Percentiles rank a stretch among this genome's conserved stretches.
Conservation (phyloP, 2,797 vertebrate species). For the Anabas testudineus region DNA sequence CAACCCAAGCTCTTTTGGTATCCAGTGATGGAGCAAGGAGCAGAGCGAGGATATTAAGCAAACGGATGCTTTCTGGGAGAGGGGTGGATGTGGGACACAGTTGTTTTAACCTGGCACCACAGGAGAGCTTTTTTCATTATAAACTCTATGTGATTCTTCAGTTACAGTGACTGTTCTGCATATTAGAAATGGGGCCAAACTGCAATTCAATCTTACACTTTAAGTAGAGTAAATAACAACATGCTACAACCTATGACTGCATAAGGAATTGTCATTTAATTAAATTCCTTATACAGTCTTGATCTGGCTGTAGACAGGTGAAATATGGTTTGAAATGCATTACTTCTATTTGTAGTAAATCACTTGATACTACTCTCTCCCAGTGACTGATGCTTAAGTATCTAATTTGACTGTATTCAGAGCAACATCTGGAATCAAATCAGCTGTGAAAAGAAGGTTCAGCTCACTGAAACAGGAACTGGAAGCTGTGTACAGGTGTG, state of each 20-base stretch:
- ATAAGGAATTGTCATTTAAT: slow-evolving; percentile 4
- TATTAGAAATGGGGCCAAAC: slow-evolving; percentile 1
- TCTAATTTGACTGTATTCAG: slow-evolving; percentile 17
- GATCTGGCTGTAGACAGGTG: slow-evolving; percentile 11
- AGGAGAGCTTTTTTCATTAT: slow-evolving; percentile 4
- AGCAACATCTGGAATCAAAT: slow-evolving; percentile 58
- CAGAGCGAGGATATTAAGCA: slow-evolving; percentile 49
- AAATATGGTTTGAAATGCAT: background rate
- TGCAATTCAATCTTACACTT: background rate
- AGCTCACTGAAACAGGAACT: slow-evolving; percentile 21
- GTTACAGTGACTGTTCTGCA: background rate
- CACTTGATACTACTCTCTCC: background rate
- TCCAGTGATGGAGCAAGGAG: slow-evolving; percentile 32
- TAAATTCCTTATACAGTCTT: slow-evolving; percentile 9
- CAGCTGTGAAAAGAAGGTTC: slow-evolving; percentile 37
- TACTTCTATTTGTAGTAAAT: background rate
- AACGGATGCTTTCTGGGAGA: slow-evolving; percentile 20
- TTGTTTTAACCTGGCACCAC: slow-evolving; percentile 19
- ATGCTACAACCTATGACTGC: background rate
- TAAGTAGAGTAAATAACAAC: slow-evolving; percentile 1
- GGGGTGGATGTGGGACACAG: slow-evolving; percentile 10
- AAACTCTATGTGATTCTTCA: slow-evolving; percentile 2
- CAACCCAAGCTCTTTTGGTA: slow-evolving; percentile 41
- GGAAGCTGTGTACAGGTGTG: slow-evolving; percentile 37
- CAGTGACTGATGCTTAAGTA: slow-evolving; percentile 20